Evolutionary conservation across 2,797 vertebrate species (phyloP).

Genomic region (Cottoperca gobio): DNA sequence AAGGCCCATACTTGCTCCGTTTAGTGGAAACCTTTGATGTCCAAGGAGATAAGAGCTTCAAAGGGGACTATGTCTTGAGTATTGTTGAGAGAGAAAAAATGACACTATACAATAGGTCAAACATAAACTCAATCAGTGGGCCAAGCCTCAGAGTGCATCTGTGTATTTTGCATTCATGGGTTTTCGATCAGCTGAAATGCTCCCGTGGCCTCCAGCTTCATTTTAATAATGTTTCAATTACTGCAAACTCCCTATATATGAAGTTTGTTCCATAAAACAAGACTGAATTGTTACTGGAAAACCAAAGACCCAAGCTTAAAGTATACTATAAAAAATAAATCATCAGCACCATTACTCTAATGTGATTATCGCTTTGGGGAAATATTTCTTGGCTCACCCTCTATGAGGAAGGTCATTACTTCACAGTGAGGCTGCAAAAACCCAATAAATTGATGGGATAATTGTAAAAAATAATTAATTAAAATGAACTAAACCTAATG

Average conservation of each 20-base stretch:
- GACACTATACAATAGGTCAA: constrained; percentile 37
- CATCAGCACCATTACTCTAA: constrained; percentile 31
- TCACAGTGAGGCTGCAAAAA: constrained; percentile 34
- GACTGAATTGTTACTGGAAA: constrained; percentile 31
- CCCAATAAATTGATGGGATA: constrained; percentile 44
- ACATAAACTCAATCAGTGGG: constrained; percentile 40
- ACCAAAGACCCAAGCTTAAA: constrained; percentile 22
- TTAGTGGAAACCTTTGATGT: constrained; percentile 70
- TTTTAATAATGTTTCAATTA: constrained; percentile 59
- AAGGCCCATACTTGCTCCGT: constrained; percentile 22
- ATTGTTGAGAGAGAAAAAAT: constrained; percentile 50
- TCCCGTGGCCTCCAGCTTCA: constrained; percentile 49
- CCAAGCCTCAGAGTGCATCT: constrained; percentile 16
- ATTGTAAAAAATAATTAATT: constrained; percentile 48
- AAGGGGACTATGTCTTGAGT: constrained; percentile 38
- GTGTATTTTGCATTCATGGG: constrained; percentile 34
- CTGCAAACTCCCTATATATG: constrained; percentile 18
- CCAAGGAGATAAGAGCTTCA: constrained; percentile 62
- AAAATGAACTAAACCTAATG: constrained; percentile 41
- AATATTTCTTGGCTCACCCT: constrained; percentile 39
- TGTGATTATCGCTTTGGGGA: constrained; percentile 48
- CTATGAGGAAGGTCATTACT: constrained; percentile 42
- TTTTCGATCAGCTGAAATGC: constrained; percentile 55
- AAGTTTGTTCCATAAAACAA: constrained; percentile 47
- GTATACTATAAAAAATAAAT: constrained; percentile 38